Conservation (phyloP, 2,113 vertebrate genomes). For the Perca flavescens region DNA sequence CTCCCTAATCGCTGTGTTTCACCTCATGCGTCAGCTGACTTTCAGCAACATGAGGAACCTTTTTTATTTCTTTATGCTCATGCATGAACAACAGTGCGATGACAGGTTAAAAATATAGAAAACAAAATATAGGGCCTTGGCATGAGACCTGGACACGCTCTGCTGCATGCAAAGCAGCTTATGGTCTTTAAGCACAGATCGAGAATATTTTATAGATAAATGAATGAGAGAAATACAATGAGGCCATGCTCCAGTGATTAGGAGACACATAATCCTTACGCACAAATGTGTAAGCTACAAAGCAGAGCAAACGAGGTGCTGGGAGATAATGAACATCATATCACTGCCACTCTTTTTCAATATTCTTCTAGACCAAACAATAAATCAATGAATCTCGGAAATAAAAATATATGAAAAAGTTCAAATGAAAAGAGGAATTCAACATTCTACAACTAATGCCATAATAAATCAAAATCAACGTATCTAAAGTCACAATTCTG, state of each 20-base stretch:
- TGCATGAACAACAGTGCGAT: not conserved
- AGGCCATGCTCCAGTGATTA: slow-evolving; percentile 29
- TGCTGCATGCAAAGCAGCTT: slow-evolving; percentile 52
- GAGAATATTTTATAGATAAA: slow-evolving; percentile 43
- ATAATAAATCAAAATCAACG: too few species aligned
- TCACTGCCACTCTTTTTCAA: too few species aligned
- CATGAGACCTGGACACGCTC: slow-evolving; percentile 15
- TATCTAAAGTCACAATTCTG: too few species aligned
- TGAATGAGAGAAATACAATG: slow-evolving; percentile 39
- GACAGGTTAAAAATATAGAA: slow-evolving; percentile 14
- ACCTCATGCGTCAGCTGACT: not conserved
- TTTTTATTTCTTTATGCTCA: not conserved
- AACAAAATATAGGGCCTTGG: slow-evolving; percentile 31
- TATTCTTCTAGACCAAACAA: too few species aligned
- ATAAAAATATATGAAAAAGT: too few species aligned
- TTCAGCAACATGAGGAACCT: not conserved
- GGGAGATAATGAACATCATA: too few species aligned
- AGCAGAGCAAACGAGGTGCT: too few species aligned
- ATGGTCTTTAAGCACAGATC: slow-evolving; percentile 41
- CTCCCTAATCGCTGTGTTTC: not conserved
- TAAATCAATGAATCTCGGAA: too few species aligned
- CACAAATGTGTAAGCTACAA: not conserved
- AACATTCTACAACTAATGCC: too few species aligned
- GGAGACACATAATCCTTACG: slow-evolving; percentile 31
- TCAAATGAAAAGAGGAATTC: too few species aligned